Evolutionary conservation across 2,888 invertebrate species (phyloP), one percentile per base, ranked within the genome.

Genomic region (Priocnemis perturbator): DNA sequence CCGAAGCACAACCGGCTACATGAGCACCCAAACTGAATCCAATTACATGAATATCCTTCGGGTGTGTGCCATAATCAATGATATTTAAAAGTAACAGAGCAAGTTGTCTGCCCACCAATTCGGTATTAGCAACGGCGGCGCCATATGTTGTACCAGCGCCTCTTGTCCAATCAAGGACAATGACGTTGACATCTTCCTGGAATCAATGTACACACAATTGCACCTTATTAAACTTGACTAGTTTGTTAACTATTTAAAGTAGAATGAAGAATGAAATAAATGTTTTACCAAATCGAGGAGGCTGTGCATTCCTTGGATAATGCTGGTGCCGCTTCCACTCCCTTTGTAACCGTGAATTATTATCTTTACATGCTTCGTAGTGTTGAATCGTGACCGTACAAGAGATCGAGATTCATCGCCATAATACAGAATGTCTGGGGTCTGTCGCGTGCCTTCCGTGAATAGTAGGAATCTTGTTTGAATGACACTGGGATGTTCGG

Each of bases 21-120:
- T 93, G 93, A 4, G 93, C 92, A 0, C 93, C 93, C 0, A 93
- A 85, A 61, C 92, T 92, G 84, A 92, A 92, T 14, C 93, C 93
- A 26, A 92, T 89, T 19, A 92, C 78, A 82, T 93, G 92, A 4
- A 92, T 90, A 2, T 87, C 76, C 21, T 85, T 82, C 0, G 91
- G 89, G 56, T 87, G 82, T 4, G 90, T 81, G 0, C 92, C 92
- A 26, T 89, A 79, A 20, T 89, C 85, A 4, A 92, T 87, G 76
- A 91, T 89, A 62, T 90, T 89, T 17, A 90, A 74, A 2, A 92
- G 82, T n/a, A 92, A 83, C 9, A 92, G 86, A 0, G 91, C 92
- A 58, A 92, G 83, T 84, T 92, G 91, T 48, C 92, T 89, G 14
- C 92, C 93, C 0, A 92, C 91, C 2, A 92, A 84, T 84, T 93